Conservation (phyloP, 2,113 vertebrate species). For the Limnothrissa miodon region DNA sequence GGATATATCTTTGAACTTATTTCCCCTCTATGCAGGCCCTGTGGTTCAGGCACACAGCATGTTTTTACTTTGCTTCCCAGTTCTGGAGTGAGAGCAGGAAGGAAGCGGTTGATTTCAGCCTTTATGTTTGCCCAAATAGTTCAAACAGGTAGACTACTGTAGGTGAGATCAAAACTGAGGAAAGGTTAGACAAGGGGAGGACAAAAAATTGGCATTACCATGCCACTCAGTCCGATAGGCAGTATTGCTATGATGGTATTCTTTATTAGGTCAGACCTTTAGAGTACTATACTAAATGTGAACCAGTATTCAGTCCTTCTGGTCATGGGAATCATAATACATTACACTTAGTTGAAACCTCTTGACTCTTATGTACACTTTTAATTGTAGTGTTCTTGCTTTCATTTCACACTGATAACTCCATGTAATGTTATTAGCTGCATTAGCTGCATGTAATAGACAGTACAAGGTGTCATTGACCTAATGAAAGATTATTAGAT, state of each 20-base stretch:
- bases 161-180: not conserved
- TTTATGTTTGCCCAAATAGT: not conserved
- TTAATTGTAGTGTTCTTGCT: too few relatives aligned
- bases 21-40: not conserved
- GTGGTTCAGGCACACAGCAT: not conserved
- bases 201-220: too few relatives aligned
- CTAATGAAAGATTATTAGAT: too few relatives aligned
- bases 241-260: not conserved
- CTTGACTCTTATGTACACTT: too few relatives aligned
- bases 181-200: not conserved
- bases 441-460: too few relatives aligned
- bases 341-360: too few relatives aligned
- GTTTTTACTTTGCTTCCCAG: not conserved
- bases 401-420: too few relatives aligned
- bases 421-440: too few relatives aligned
- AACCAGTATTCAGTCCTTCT: not conserved
- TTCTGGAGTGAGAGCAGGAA: not conserved
- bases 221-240: too few relatives aligned
- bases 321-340: too few relatives aligned
- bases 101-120: not conserved
- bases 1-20: conserved; percentile 3
- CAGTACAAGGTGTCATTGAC: too few relatives aligned
- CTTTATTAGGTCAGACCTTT: not conserved
- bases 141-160: not conserved
- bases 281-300: not conserved